Evolutionary conservation across 2,113 vertebrate species (phyloP), one percentile per base, ranked within the genome.

Genomic region (Notarius quadriscutis): DNA sequence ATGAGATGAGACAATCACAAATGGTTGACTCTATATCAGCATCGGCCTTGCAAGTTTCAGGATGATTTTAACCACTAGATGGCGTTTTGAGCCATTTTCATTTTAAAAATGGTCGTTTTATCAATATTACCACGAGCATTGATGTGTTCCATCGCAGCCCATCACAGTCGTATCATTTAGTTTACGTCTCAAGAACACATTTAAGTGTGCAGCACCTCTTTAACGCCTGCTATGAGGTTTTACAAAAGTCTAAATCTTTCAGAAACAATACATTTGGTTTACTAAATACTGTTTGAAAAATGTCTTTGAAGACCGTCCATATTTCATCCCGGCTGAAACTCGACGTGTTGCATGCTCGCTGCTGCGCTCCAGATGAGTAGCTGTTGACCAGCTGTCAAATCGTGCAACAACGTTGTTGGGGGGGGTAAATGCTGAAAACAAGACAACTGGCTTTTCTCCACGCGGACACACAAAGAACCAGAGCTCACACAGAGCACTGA

Each of bases 291-390:
- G 41, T 50, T 11, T 51, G 20, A 11, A 5, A 22, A 2, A 22
- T 17, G 0, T 78, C 25, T 78, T n/a, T 55, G 82, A 84, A 11
- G 62, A 18, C 62, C 11, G 22, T 53, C 1, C 8, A n/a, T 71
- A 2, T 57, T 55, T 83, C 1, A 11, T 50, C 41, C 18, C 12
- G 62, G 34, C 22, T 69, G 12, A 83, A 50, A 48, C 81, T 25
- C 25, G 14, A 1, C 75, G 17, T 65, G 51, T 27, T 71, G 63
- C 63, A 65, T 41, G 12, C 55, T 50, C 7, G 25, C 82, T 55
- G 41, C 48, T 51, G 81, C 7, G 34, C 5, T 83, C 62, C 82
- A 84, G 81, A 83, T 67, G 62, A 84, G 69, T 7, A 63, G 71
- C 22, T 63, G 22, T 20, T 62, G 69, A 60, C 7, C 51, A 84